A percentile compares a stretch with the other conserved stretches of the same genome.
phyloP scores from a whole-genome alignment of 2,113 vertebrate species.

The Sander vitreus region DNA sequence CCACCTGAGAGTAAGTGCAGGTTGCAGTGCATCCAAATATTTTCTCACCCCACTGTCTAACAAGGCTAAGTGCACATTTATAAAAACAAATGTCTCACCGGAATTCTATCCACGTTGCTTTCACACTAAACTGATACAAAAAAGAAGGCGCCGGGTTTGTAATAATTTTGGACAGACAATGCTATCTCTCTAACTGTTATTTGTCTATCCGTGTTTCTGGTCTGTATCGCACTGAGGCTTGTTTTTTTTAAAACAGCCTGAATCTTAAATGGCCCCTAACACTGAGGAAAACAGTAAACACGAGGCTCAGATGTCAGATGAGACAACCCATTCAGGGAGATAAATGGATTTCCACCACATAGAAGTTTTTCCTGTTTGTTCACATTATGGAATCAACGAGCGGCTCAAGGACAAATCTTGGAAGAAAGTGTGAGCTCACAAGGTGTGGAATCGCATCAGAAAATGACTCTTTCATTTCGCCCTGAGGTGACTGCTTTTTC shows the following conservation, averaged over 20 bases:
- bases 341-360: constrained; percentile 55
- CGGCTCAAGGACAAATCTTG: constrained; percentile 32
- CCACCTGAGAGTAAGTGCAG: background rate
- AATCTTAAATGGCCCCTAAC: constrained; percentile 32
- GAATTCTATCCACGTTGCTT: constrained; percentile 3
- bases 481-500: background rate
- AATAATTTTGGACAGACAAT: constrained; percentile 27
- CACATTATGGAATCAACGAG: constrained; percentile 36
- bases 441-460: constrained; percentile 10
- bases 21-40: background rate
- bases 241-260: background rate
- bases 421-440: constrained; percentile 9
- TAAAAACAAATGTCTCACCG: background rate
- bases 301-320: constrained; percentile 44
- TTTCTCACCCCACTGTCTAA: background rate
- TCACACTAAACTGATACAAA: background rate
- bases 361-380: constrained; percentile 14
- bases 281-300: constrained; percentile 38
- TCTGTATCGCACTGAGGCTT: background rate
- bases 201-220: background rate
- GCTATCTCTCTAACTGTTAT: constrained; percentile 5
- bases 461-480: constrained; percentile 19
- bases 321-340: constrained; percentile 46
- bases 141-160: background rate
- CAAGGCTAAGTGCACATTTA: constrained; percentile 13